Conservation (phyloP, 2,888 invertebrate genomes). For the Anthrax anthrax region DNA sequence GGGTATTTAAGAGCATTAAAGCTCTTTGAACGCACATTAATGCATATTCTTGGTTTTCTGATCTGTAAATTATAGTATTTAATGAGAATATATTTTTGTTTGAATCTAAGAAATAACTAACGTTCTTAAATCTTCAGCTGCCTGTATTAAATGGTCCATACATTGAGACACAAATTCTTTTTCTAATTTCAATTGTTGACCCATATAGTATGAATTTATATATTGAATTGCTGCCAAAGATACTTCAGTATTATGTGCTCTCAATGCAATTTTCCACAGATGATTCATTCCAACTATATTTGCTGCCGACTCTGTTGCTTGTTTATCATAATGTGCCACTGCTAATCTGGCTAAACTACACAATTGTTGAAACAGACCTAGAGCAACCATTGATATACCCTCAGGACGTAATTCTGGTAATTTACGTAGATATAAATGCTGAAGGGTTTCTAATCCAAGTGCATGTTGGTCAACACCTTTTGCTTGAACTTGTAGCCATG, state of each 20-base stretch:
- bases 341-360: conserved; percentile 76
- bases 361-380: conserved; percentile 81
- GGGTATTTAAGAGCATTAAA: conserved; percentile 72
- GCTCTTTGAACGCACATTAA: conserved; percentile 83
- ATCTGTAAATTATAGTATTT: conserved; percentile 20
- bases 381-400: conserved; percentile 78
- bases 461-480: conserved; percentile 88
- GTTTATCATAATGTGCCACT: conserved; percentile 49
- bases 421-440: conserved; percentile 77
- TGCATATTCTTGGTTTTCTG: conserved; percentile 52
- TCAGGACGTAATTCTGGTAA: conserved; percentile 79
- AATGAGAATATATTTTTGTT: background rate
- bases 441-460: conserved; percentile 69
- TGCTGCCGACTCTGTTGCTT: conserved; percentile 26
- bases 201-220: conserved; percentile 87
- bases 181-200: conserved; percentile 78
- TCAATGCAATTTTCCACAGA: conserved; percentile 83
- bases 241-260: conserved; percentile 84
- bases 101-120: conserved; percentile 12
- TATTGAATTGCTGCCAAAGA: conserved; percentile 91
- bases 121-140: conserved; percentile 53
- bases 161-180: conserved; percentile 87
- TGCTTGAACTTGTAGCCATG: conserved; percentile 84
- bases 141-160: conserved; percentile 79
- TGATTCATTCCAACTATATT: conserved; percentile 83